phyloP scores from a whole-genome alignment of 2,113 vertebrate genomes.

The Tretioscincus oriximinensis region DNA sequence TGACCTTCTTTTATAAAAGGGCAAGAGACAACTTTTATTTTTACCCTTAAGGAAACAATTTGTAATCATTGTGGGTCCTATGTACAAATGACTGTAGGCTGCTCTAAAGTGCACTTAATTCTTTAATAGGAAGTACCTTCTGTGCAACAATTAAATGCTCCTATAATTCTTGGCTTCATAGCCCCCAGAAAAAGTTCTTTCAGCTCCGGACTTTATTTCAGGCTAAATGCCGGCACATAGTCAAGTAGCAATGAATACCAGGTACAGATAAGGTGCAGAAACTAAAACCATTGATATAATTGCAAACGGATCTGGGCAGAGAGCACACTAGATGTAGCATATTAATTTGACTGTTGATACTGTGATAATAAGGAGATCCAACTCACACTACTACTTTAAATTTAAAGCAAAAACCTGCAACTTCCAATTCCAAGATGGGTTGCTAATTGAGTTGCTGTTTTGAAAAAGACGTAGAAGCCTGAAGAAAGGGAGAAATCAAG shows the following conservation, averaged over 20 bases:
- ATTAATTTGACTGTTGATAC: no score
- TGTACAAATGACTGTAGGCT: background rate
- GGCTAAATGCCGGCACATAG: no score
- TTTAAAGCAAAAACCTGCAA: background rate
- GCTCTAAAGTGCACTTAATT: background rate
- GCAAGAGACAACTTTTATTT: background rate
- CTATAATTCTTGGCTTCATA: background rate
- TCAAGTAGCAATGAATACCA: no score
- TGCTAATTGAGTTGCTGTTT: background rate
- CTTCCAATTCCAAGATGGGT: background rate
- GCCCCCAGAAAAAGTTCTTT: background rate
- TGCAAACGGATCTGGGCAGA: no score
- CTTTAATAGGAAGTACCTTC: constrained; percentile 6
- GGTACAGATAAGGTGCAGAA: no score
- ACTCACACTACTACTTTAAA: no score
- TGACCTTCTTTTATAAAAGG: constrained; percentile 8
- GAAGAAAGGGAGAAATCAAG: background rate
- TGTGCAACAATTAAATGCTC: constrained; percentile 6
- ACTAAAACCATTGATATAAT: no score
- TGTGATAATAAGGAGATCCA: no score
- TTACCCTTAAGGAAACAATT: background rate
- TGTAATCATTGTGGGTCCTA: background rate
- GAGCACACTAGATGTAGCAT: no score
- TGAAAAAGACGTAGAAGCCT: no score
- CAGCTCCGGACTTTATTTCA: no score